Percentiles rank a stretch among this genome's conserved stretches.
phyloP scores from a whole-genome alignment of 2,113 vertebrate genomes.

The Sceloporus tristichus region DNA sequence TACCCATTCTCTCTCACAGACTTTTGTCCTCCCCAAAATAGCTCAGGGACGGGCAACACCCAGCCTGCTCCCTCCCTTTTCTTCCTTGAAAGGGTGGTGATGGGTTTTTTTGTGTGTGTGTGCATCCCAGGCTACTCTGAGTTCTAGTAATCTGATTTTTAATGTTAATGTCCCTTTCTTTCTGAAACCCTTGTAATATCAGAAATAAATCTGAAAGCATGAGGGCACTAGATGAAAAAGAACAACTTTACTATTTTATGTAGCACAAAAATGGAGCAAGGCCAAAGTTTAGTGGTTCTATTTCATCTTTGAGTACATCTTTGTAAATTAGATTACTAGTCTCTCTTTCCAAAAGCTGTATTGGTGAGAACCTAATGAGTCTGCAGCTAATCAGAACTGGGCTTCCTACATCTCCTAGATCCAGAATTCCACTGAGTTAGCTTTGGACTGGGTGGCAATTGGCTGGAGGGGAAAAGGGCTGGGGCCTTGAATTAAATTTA shows the following conservation, averaged over 20 bases:
- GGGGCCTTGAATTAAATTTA: not conserved
- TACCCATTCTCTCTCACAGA: too few species aligned
- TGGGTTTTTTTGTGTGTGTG: not conserved
- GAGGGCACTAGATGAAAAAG: not conserved
- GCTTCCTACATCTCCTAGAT: not conserved
- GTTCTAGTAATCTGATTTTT: not conserved
- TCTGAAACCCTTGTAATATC: not conserved
- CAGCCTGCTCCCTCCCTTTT: not conserved
- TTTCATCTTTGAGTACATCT: not conserved
- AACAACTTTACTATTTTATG: too few species aligned
- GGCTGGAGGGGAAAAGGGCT: too few species aligned
- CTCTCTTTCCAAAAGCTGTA: not conserved
- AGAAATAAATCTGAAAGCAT: not conserved
- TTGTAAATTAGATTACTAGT: not conserved
- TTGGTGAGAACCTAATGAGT: not conserved
- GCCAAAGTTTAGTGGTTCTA: not conserved
- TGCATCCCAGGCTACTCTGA: not conserved
- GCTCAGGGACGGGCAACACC: not conserved
- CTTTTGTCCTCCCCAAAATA: not conserved
- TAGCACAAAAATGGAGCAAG: too few species aligned
- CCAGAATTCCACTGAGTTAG: not conserved
- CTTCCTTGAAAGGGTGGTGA: not conserved
- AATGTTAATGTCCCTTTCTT: not conserved
- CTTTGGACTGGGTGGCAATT: too few species aligned
- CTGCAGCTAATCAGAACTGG: not conserved